Conservation (phyloP, 2,113 vertebrate genomes). For the Cryptomyrus ogoouensis region DNA sequence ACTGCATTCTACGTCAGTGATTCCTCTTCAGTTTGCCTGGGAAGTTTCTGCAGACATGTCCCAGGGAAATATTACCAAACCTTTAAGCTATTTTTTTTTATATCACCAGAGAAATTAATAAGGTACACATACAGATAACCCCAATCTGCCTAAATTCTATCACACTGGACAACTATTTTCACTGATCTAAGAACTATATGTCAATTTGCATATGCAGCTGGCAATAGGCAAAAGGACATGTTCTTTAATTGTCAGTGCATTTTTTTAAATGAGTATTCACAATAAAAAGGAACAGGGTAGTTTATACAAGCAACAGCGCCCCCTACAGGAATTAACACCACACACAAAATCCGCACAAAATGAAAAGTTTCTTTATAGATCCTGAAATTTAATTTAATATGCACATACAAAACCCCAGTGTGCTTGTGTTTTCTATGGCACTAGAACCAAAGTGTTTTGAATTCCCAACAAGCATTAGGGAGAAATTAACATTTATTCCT, state of each 20-base stretch:
- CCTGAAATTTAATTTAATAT: slow-evolving; percentile 66
- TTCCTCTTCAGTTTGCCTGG: not conserved
- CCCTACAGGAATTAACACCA: not conserved
- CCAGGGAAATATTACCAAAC: not conserved
- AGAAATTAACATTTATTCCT: not conserved
- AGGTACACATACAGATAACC: not conserved
- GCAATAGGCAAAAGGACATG: not conserved
- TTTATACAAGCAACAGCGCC: not conserved
- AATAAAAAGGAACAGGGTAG: not conserved
- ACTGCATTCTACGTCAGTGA: not conserved
- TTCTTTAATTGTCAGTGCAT: not conserved
- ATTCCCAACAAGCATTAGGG: not conserved
- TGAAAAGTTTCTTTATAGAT: slow-evolving; percentile 58
- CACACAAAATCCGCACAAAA: not conserved
- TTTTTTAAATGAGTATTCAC: not conserved
- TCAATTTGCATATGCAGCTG: not conserved
- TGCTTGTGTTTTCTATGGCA: not conserved
- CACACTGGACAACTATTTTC: not conserved
- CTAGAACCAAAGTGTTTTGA: not conserved
- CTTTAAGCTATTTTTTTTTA: not conserved
- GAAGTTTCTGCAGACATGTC: not conserved
- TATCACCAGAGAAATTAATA: not conserved
- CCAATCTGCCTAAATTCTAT: not conserved
- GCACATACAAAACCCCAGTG: slow-evolving; percentile 62
- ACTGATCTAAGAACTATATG: not conserved